Evolutionary conservation across 2,888 invertebrate species (phyloP).

Genomic region (Tipula lateralis): DNA sequence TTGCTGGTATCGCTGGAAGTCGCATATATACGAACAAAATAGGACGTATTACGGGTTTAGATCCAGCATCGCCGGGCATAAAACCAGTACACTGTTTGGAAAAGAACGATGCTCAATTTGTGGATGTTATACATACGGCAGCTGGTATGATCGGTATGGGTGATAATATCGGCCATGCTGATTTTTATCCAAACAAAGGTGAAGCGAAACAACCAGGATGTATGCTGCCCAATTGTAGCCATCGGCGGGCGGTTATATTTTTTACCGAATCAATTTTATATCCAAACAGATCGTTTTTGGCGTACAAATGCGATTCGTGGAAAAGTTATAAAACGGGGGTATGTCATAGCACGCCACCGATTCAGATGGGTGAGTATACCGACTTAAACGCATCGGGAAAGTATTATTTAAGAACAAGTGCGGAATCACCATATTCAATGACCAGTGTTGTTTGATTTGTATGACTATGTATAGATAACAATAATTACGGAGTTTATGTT

Average conservation of each 20-base stretch:
- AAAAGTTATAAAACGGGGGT: conserved; percentile 41
- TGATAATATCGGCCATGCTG: conserved; percentile 59
- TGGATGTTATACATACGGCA: conserved; percentile 6
- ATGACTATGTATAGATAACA: too few species aligned
- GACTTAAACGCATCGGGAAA: conserved; percentile 51
- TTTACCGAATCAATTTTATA: conserved; percentile 61
- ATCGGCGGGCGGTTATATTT: conserved; percentile 58
- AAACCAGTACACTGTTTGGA: neutral
- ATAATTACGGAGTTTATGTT: too few species aligned
- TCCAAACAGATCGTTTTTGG: conserved; percentile 51
- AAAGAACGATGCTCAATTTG: neutral
- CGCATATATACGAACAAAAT: neutral
- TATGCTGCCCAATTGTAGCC: conserved; percentile 55
- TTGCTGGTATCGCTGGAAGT: neutral
- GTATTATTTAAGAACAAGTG: conserved; percentile 58
- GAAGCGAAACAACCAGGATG: conserved; percentile 65
- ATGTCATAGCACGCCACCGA: conserved; percentile 41
- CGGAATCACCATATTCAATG: conserved; percentile 53
- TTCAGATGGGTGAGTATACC: conserved; percentile 57
- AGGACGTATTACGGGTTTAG: neutral
- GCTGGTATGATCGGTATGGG: conserved; percentile 37
- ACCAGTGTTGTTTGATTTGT: neutral
- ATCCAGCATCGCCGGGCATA: neutral
- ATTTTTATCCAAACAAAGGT: conserved; percentile 73
- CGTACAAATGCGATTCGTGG: conserved; percentile 56